A percentile compares a stretch with the other conserved stretches of the same genome.
phyloP scores from a whole-genome alignment of 2,113 vertebrate genomes.

The Tachycineta bicolor region DNA sequence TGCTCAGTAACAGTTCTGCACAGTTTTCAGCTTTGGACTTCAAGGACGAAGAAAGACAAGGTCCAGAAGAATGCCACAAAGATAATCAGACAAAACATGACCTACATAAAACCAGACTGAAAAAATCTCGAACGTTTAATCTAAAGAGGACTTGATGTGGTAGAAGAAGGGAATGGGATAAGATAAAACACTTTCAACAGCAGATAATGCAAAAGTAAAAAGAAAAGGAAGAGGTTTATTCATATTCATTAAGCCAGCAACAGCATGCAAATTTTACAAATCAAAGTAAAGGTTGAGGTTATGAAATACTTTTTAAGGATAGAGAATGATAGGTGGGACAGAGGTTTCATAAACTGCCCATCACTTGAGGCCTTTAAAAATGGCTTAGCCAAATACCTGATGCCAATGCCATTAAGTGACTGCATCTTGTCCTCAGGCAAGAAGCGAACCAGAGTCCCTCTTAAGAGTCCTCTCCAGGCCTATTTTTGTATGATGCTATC shows the following conservation, averaged over 20 bases:
- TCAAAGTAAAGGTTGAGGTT: background rate
- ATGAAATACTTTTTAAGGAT: background rate
- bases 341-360: background rate
- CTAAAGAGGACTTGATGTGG: background rate
- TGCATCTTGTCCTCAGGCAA: background rate
- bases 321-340: background rate
- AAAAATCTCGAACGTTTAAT: background rate
- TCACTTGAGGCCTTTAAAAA: background rate
- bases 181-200: background rate
- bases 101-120: background rate
- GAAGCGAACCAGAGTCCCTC: background rate
- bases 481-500: slow-evolving; percentile 25
- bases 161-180: background rate
- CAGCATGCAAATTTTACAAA: background rate
- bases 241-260: background rate
- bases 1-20: background rate
- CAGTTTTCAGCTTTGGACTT: background rate
- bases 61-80: background rate
- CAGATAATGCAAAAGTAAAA: background rate
- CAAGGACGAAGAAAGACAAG: background rate
- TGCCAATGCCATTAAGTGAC: background rate
- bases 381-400: background rate
- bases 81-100: background rate
- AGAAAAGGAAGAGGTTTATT: background rate
- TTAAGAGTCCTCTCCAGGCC: background rate